Percentiles rank a stretch among this genome's conserved stretches.
Conservation (phyloP, 2,888 invertebrate genomes). For the Stenolophus ochropezus region DNA sequence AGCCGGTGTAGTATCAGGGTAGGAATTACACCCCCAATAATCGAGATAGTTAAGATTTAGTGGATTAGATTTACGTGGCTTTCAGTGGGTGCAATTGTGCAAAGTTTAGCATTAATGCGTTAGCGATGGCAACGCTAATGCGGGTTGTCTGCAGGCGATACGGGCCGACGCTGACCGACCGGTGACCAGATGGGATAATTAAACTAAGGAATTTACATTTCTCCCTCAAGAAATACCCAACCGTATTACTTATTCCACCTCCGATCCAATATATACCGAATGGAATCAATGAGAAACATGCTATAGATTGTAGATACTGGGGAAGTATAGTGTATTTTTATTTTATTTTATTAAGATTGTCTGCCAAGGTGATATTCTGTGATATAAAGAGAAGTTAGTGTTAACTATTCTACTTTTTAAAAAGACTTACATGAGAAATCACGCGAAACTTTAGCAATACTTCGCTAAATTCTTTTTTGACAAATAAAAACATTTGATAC, state of each 20-base stretch:
- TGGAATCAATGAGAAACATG: no score
- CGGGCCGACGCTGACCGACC: neutral
- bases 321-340: neutral
- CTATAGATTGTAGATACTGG: neutral
- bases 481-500: no score
- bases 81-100: constrained; percentile 50
- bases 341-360: no score
- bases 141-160: neutral
- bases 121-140: constrained; percentile 19
- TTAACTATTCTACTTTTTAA: no score
- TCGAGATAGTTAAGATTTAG: constrained; percentile 56
- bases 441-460: no score
- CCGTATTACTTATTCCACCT: no score
- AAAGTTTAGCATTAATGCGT: constrained; percentile 49
- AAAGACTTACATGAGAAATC: no score
- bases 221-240: neutral
- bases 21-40: constrained; percentile 35
- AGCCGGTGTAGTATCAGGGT: neutral
- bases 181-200: constrained; percentile 7
- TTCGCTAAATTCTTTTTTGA: no score
- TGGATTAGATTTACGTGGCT: constrained; percentile 44
- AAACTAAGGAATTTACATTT: constrained; percentile 20
- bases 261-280: no score
- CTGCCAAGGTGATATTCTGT: no score
- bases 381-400: no score